Conservation (phyloP, 2,113 vertebrate species). For the Bubo blakistoni region DNA sequence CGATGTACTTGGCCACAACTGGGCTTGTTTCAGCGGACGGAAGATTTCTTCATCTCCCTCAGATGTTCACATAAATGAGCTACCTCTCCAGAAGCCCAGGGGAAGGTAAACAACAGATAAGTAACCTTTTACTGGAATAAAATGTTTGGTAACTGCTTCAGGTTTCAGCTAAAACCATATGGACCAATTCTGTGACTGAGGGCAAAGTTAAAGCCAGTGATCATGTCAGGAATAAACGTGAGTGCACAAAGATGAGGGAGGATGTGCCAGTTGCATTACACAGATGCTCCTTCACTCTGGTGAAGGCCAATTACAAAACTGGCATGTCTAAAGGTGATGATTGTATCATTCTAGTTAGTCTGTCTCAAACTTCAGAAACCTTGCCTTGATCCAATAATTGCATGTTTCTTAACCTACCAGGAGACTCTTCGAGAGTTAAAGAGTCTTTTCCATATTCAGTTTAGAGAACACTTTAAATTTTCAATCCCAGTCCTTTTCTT, state of each 20-base stretch:
- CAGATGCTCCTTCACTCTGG: not conserved
- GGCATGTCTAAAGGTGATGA: not conserved
- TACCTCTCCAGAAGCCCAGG: not conserved
- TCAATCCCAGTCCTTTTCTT: not conserved
- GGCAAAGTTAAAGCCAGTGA: not conserved
- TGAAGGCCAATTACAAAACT: not conserved
- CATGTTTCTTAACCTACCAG: not conserved
- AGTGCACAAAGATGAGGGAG: not conserved
- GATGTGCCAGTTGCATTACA: not conserved
- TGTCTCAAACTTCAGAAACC: not conserved
- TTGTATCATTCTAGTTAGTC: not conserved
- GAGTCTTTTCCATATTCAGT: not conserved
- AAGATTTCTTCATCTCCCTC: constrained; percentile 67
- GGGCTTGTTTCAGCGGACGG: constrained; percentile 90
- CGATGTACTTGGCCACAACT: constrained; percentile 89
- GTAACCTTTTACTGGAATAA: not conserved
- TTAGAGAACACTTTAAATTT: not conserved
- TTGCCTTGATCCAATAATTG: not conserved
- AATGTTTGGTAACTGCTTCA: not conserved
- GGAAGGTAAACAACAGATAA: constrained; percentile 22
- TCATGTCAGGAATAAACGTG: not conserved
- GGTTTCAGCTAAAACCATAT: not conserved
- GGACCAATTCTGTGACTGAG: not conserved
- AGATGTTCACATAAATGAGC: not conserved
- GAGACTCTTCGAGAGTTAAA: not conserved